A percentile compares a stretch with the other conserved stretches of the same genome.
phyloP scores from a whole-genome alignment of 2,888 invertebrate genomes.

The Tenodera sinensis region DNA sequence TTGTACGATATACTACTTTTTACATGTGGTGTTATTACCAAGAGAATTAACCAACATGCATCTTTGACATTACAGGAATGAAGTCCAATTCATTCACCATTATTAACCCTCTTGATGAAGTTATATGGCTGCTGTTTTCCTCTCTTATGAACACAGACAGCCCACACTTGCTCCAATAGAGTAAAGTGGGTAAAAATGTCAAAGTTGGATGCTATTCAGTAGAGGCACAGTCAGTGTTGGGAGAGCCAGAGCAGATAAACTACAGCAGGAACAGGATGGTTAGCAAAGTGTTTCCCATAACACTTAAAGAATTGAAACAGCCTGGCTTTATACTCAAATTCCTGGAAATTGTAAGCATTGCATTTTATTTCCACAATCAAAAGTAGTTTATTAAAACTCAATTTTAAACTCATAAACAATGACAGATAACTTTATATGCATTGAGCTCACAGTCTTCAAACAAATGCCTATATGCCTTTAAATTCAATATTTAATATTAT shows the following conservation, averaged over 20 bases:
- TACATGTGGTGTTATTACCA: not conserved
- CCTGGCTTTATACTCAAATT: slow-evolving; percentile 31
- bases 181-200: not conserved
- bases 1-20: too few relatives aligned
- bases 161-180: not conserved
- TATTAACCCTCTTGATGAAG: not conserved
- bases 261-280: not conserved
- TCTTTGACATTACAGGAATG: not conserved
- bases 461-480: too few relatives aligned
- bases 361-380: too few relatives aligned
- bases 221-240: not conserved
- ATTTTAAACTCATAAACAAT: too few relatives aligned
- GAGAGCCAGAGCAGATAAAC: not conserved
- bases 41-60: not conserved
- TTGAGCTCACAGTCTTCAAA: too few relatives aligned
- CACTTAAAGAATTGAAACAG: slow-evolving; percentile 28
- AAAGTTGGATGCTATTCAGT: not conserved
- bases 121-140: not conserved
- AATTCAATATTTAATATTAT: too few relatives aligned
- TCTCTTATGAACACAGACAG: not conserved
- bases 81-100: not conserved
- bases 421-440: too few relatives aligned
- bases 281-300: slow-evolving; percentile 20
- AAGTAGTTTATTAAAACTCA: too few relatives aligned
- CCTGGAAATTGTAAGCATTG: slow-evolving; percentile 27